Evolutionary conservation across 2,888 invertebrate species (phyloP), one percentile per base, ranked within the genome.

Genomic region (Drepana falcataria): DNA sequence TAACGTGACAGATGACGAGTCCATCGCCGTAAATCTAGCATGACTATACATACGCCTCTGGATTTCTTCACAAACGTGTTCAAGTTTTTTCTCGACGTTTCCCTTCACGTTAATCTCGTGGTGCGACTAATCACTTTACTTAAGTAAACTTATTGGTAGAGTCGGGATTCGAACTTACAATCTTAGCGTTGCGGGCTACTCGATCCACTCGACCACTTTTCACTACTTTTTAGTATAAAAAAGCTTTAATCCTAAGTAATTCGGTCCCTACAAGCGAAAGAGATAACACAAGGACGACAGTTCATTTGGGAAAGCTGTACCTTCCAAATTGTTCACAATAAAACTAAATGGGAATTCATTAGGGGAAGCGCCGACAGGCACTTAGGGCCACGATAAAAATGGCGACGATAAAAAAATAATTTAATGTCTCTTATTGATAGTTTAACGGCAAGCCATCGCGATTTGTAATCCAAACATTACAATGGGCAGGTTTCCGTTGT

Each of bases 391-490:
- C 48, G 49, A 58, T 53, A 54, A 61, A 61, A 59, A 59, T 58
- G 54, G 54, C 52, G 53, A 48, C 57, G 49, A 9, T 60, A 62
- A 61, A 64, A 65, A 51, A 58, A 66, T 54, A 56, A 57, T 59
- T 59, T 60, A 61, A 59, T 59, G 54, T 53, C 56, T 56, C 58
- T 60, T 60, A 64, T 64, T 62, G 66, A 62, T 66, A 63, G 64
- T 66, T 63, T 61, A 58, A 58, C 58, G 60, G 55, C 54, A 47
- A 53, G 56, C 57, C 54, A 51, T 49, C 56, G 61, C 61, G 55
- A 56, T 59, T 59, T 55, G 58, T 59, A 57, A 58, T 63, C 55
- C 52, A 51, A 48, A 59, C 60, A 58, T 61, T 61, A 59, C 49
- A 41, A 47, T n/a, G 48, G 33, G 53, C 9, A 41, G 40, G 51